Conservation (phyloP, 2,888 invertebrate species). For the Drosophila flavopinicola region DNA sequence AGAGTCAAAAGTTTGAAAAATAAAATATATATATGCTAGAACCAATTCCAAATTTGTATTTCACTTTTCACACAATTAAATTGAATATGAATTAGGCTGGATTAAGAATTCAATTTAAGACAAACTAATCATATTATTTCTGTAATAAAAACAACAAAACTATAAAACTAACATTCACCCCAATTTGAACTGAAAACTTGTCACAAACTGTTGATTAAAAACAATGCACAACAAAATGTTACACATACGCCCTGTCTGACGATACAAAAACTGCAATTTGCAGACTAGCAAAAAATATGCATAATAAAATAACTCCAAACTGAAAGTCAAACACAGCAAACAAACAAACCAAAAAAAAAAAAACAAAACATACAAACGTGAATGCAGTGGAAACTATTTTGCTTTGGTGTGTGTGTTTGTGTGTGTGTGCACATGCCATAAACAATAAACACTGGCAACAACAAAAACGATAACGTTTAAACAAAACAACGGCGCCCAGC, state of each 20-base stretch:
- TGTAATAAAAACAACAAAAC: not conserved
- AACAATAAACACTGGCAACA: slow-evolving; percentile 73
- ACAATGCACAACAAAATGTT: slow-evolving; percentile 26
- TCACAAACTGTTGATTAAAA: slow-evolving; percentile 34
- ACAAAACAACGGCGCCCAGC: slow-evolving; percentile 77
- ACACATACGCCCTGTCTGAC: slow-evolving; percentile 40
- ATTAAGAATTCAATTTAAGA: not conserved
- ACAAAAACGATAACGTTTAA: slow-evolving; percentile 77
- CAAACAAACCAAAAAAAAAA: slow-evolving; percentile 26
- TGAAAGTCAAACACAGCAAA: slow-evolving; percentile 46
- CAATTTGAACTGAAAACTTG: slow-evolving; percentile 19
- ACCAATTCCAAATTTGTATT: not conserved
- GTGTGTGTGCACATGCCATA: slow-evolving; percentile 48
- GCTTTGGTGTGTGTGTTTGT: slow-evolving; percentile 1
- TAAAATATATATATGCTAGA: not conserved
- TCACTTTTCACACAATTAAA: not conserved
- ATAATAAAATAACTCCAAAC: slow-evolving; percentile 42
- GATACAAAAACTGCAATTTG: slow-evolving; percentile 34
- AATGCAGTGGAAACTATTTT: slow-evolving; percentile 46
- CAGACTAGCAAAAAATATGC: slow-evolving; percentile 12
- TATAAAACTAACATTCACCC: not conserved
- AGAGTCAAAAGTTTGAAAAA: too few species aligned
- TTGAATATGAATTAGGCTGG: not conserved
- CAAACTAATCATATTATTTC: slow-evolving; percentile 1
- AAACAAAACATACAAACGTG: slow-evolving; percentile 1